phyloP scores from a whole-genome alignment of 2,888 invertebrate species.

The Julus scandinavius region DNA sequence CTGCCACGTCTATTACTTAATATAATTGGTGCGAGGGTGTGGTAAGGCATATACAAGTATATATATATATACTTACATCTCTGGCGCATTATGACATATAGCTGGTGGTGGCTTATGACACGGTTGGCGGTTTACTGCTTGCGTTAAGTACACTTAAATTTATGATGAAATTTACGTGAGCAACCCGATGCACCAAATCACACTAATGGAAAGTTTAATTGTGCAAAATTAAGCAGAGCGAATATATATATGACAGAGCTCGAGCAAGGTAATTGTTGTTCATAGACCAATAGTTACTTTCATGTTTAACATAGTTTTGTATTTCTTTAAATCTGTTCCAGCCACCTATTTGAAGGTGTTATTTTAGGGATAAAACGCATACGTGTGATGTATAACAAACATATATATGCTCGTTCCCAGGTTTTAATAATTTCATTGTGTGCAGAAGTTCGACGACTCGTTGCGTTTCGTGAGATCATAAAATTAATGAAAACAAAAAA shows the following conservation, averaged over 20 bases:
- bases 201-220: not conserved
- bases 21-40: not conserved
- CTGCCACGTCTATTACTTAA: not conserved
- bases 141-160: not conserved
- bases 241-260: no score
- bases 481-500: not conserved
- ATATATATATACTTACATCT: not conserved
- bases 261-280: no score
- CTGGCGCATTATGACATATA: not conserved
- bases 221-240: no score
- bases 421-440: not conserved
- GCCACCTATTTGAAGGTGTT: no score
- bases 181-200: not conserved
- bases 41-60: not conserved
- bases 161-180: not conserved
- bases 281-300: no score
- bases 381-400: not conserved
- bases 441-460: constrained; percentile 21
- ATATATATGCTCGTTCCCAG: not conserved
- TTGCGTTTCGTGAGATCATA: not conserved
- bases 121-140: constrained; percentile 1
- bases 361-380: no score
- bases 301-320: no score
- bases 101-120: not conserved
- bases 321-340: no score